Percentiles rank a stretch among this genome's conserved stretches.
These are phyloP conservation scores for Mesitornis unicolor DNA, from an alignment of 2,113 vertebrate species.

Conservation along the genomic window DNA sequence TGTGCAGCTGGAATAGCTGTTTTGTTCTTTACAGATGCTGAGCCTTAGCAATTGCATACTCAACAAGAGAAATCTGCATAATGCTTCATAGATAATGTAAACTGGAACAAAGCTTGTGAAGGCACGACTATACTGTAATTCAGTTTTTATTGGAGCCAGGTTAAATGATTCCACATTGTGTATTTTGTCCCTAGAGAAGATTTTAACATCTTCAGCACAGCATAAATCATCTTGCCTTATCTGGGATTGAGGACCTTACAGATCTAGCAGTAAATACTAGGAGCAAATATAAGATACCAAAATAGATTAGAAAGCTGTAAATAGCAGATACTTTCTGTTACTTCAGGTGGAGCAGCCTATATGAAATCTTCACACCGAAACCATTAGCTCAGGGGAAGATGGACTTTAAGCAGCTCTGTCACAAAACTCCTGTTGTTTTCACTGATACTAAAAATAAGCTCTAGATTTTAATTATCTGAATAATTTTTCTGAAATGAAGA, in stretches of 20 bases:
- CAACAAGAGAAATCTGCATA: neutral
- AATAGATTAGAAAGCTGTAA: neutral
- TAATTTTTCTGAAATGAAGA: neutral
- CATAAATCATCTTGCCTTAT: neutral
- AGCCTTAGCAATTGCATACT: neutral
- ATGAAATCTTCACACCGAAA: neutral
- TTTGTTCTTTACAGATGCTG: neutral
- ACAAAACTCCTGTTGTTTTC: neutral
- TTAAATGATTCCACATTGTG: neutral
- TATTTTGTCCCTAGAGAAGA: neutral
- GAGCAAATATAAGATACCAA: neutral
- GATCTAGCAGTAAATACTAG: neutral
- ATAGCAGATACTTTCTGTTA: neutral
- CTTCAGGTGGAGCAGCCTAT: neutral
- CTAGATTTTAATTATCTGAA: neutral
- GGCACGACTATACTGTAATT: neutral
- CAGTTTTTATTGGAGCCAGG: neutral
- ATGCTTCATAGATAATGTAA: neutral
- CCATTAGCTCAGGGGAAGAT: neutral
- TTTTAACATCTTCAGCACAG: neutral
- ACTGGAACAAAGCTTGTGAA: neutral
- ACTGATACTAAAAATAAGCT: neutral
- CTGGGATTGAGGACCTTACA: neutral
- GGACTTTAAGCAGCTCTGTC: neutral
- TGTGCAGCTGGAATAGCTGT: neutral